These are phyloP conservation scores for Onychostruthus taczanowskii DNA, from an alignment of 2,113 vertebrate genomes.

Conservation along the genomic window DNA sequence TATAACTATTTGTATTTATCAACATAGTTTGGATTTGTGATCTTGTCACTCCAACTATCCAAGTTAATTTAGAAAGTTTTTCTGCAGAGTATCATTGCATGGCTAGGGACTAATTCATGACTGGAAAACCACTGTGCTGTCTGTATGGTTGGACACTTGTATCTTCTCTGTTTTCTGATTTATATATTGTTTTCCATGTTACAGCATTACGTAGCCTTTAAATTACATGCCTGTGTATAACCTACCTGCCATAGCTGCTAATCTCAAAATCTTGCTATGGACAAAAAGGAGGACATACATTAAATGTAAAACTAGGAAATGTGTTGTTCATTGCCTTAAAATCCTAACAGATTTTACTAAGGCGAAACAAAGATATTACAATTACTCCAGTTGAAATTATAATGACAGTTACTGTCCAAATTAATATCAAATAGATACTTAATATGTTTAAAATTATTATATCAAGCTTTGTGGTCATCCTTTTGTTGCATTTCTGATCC, in stretches of 20 bases:
- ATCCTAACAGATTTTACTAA: background rate
- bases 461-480: background rate
- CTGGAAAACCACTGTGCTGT: background rate
- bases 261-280: background rate
- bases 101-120: background rate
- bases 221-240: background rate
- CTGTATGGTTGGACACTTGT: background rate
- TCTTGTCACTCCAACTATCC: background rate
- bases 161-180: background rate
- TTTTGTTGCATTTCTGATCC: background rate
- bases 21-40: background rate
- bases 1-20: background rate
- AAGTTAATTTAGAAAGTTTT: background rate
- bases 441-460: background rate
- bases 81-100: background rate
- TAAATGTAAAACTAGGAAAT: background rate
- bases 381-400: background rate
- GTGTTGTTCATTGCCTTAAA: background rate
- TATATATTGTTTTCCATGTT: background rate
- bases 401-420: background rate
- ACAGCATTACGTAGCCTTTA: background rate
- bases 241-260: background rate
- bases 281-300: background rate
- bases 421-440: background rate
- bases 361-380: background rate